Evolutionary conservation across 1,140 invertebrate genomes (phyloP).

Genomic region (Drosophila ficusphila): DNA sequence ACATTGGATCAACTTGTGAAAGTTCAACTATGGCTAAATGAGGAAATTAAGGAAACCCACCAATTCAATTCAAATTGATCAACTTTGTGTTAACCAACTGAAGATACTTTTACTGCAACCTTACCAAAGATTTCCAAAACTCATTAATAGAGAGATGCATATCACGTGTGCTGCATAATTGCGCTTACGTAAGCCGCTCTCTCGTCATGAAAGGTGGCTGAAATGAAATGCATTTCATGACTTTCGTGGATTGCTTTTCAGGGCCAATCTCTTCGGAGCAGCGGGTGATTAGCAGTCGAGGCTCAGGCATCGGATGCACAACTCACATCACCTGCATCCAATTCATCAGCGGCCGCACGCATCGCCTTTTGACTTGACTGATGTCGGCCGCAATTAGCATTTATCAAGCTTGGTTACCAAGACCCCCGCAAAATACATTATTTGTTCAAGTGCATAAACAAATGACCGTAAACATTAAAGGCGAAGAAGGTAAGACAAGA

Average conservation of each 20-base stretch:
- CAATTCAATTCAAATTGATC: background rate
- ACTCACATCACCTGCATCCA: slow-evolving; percentile 33
- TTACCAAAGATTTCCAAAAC: background rate
- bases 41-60: too few relatives aligned
- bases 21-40: too few relatives aligned
- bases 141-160: slow-evolving; percentile 48
- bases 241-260: slow-evolving; percentile 35
- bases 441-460: slow-evolving; percentile 39
- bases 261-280: slow-evolving; percentile 34
- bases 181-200: slow-evolving; percentile 31
- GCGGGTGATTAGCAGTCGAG: slow-evolving; percentile 36
- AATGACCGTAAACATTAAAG: slow-evolving; percentile 25
- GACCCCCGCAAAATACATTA: slow-evolving; percentile 27
- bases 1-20: too few relatives aligned
- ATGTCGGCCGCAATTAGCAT: slow-evolving; percentile 72
- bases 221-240: slow-evolving; percentile 35
- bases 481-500: slow-evolving; percentile 18
- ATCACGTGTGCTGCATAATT: slow-evolving; percentile 29
- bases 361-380: slow-evolving; percentile 30
- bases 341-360: slow-evolving; percentile 52
- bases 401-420: slow-evolving; percentile 56
- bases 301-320: slow-evolving; percentile 17
- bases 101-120: slow-evolving; percentile 35
- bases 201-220: slow-evolving; percentile 27
- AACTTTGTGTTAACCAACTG: background rate